A percentile compares a stretch with the other conserved stretches of the same genome.
phyloP scores from a whole-genome alignment of 2,888 invertebrate species.

The Cheilosia grossa region DNA sequence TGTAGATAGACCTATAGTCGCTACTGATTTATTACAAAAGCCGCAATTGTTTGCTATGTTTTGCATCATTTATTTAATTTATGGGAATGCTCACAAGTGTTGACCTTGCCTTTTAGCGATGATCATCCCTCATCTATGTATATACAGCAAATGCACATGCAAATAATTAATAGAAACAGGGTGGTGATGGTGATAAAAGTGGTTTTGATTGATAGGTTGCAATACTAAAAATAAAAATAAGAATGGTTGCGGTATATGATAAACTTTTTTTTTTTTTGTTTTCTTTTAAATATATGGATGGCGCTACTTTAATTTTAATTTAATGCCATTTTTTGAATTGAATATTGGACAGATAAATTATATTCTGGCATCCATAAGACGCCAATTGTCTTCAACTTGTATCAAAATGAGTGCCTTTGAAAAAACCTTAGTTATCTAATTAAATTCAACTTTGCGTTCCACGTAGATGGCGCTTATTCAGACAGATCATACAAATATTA shows the following conservation, averaged over 20 bases:
- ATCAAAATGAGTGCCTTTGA: too few species aligned
- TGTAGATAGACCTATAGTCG: constrained; percentile 53
- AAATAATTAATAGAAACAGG: constrained; percentile 30
- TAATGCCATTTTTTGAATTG: neutral
- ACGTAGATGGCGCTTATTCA: too few species aligned
- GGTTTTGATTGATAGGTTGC: neutral
- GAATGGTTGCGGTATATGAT: neutral
- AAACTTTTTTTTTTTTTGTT: neutral
- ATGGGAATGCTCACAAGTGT: constrained; percentile 69
- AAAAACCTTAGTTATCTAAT: too few species aligned
- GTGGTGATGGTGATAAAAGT: neutral
- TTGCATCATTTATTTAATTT: constrained; percentile 74
- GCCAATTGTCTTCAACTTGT: too few species aligned
- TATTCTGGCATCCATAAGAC: neutral
- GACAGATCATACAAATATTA: too few species aligned
- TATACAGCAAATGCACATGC: constrained; percentile 20
- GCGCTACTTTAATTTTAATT: neutral
- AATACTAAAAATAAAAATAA: too few species aligned
- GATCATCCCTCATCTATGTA: constrained; percentile 56
- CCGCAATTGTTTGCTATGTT: constrained; percentile 71
- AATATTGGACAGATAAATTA: neutral
- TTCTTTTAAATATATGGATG: neutral
- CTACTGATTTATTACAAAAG: constrained; percentile 72
- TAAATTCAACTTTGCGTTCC: too few species aligned
- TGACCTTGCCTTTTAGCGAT: constrained; percentile 69